Evolutionary conservation across 2,797 vertebrate species (phyloP).

Genomic region (Alosa sapidissima): DNA sequence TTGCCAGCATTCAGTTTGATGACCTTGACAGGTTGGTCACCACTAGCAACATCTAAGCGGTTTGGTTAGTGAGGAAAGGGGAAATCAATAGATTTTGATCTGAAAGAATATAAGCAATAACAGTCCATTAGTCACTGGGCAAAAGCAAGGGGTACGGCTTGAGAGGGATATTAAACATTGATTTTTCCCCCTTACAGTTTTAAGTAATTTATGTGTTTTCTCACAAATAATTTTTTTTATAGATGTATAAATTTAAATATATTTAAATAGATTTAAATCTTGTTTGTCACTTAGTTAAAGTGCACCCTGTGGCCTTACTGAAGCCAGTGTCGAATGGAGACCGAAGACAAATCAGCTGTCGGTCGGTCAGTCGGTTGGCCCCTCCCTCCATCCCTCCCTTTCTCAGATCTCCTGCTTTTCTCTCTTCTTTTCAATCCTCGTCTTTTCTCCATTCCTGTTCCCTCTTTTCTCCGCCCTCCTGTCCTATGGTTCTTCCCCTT

Average conservation of each 20-base stretch:
- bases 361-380: neutral
- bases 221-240: neutral
- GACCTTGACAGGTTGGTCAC: neutral
- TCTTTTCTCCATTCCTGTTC: too few relatives aligned
- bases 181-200: constrained; percentile 31
- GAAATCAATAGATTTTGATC: constrained; percentile 40
- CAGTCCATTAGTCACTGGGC: constrained; percentile 39
- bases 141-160: neutral
- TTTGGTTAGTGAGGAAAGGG: neutral
- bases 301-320: neutral
- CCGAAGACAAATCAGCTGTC: neutral
- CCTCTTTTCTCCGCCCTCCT: neutral
- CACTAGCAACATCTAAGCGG: neutral
- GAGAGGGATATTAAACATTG: constrained; percentile 44
- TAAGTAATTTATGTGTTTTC: neutral
- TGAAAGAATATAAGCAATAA: constrained; percentile 40
- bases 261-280: neutral
- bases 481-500: neutral
- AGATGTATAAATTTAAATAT: neutral
- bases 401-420: too few relatives aligned
- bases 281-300: neutral
- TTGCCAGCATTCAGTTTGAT: neutral
- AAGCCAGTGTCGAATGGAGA: neutral
- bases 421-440: too few relatives aligned
- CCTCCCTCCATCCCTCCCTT: too few relatives aligned